Evolutionary conservation across 2,797 vertebrate genomes (phyloP), one percentile per base, ranked within the genome.

Genomic region (Miichthys miiuy): DNA sequence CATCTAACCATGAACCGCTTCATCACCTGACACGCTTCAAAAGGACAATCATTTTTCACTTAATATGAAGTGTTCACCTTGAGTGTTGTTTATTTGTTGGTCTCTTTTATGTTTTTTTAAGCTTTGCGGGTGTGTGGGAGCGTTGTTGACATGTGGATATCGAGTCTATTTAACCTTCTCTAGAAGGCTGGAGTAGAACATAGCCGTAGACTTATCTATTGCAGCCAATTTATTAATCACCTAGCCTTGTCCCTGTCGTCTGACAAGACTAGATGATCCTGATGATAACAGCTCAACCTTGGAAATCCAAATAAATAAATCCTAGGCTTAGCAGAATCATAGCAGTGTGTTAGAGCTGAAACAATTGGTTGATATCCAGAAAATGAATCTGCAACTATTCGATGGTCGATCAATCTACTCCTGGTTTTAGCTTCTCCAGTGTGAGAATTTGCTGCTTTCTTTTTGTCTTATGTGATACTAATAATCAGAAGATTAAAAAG

Each of bases 231-330:
- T 72, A 83, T 38, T 38, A 14, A 70, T 75, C 74, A 7, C 41
- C 21, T 78, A 74, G 77, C 87, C 87, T 85, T 75, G 89, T 74
- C 82, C 80, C 57, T 75, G 80, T 73, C 67, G 57, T 71, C 61
- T 74, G 70, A 78, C 73, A 61, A 38, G 51, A 76, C 62, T 12
- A 52, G 63, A 66, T 67, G 70, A 84, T 75, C 69, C 69, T 25
- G 62, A 14, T 25, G 69, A 85, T 88, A 82, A 76, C 60, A 27
- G 25, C 60, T 48, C 55, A 79, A 48, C 87, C 78, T 81, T 87
- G 76, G 48, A 63, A 74, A 57, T 60, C 38, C 80, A 77, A 70
- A 78, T 80, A 42, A 66, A 70, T 44, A 3, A 69, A 76, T 61
- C 27, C 8, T 6, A 10, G 4, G 3, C 18, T 72, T 47, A 27